Conservation (phyloP, 1,140 invertebrate species). For the Nomia melanderi region DNA sequence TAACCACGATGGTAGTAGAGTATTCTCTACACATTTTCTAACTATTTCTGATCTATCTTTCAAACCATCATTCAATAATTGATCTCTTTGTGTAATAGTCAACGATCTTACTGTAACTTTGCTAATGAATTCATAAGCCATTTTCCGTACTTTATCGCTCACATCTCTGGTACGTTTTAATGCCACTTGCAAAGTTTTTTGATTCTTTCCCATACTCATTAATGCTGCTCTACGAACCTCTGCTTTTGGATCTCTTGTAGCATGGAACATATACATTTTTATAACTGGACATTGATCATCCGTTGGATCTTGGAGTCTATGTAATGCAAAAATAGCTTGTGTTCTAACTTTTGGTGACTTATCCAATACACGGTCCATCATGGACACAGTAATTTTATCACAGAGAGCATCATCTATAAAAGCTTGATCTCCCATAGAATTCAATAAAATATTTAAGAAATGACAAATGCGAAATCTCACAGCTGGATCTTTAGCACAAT, state of each 20-base stretch:
- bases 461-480: slow-evolving; percentile 89
- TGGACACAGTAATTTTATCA: slow-evolving; percentile 86
- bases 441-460: slow-evolving; percentile 87
- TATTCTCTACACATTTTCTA: slow-evolving; percentile 78
- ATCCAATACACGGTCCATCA: slow-evolving; percentile 87
- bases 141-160: slow-evolving; percentile 87
- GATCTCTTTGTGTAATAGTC: slow-evolving; percentile 86
- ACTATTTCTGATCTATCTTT: slow-evolving; percentile 84
- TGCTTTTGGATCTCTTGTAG: slow-evolving; percentile 88
- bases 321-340: slow-evolving; percentile 89
- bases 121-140: slow-evolving; percentile 87
- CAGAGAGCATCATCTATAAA: slow-evolving; percentile 89
- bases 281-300: slow-evolving; percentile 89
- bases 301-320: slow-evolving; percentile 89
- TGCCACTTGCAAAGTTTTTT: slow-evolving; percentile 79
- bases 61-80: slow-evolving; percentile 85
- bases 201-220: slow-evolving; percentile 75
- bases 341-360: slow-evolving; percentile 87
- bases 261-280: slow-evolving; percentile 88
- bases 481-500: slow-evolving; percentile 83
- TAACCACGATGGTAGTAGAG: slow-evolving; percentile 85
- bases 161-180: slow-evolving; percentile 88
- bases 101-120: slow-evolving; percentile 85
- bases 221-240: slow-evolving; percentile 80
- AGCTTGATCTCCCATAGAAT: slow-evolving; percentile 88